Conservation (phyloP, 1,140 invertebrate species). For the Drosophila sucinea region DNA sequence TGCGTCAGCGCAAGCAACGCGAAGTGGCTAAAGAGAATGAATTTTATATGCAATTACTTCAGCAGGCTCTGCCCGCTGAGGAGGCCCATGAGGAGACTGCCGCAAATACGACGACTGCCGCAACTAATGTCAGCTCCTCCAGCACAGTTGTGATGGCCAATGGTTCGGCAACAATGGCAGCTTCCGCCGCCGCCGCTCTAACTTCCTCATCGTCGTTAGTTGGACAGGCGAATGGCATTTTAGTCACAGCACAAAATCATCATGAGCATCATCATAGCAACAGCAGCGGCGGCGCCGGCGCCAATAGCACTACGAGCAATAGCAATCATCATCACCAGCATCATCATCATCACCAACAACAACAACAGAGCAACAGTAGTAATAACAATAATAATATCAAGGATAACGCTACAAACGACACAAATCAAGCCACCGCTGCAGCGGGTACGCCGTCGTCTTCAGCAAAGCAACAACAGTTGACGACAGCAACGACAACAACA, state of each 20-base stretch:
- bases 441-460: conserved; percentile 37
- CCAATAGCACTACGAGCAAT: conserved; percentile 51
- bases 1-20: conserved; percentile 95
- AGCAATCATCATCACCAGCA: conserved; percentile 67
- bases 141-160: conserved; percentile 49
- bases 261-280: conserved; percentile 75
- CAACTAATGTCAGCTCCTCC: conserved; percentile 14
- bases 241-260: conserved; percentile 50
- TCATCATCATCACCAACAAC: conserved; percentile 48
- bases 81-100: conserved; percentile 56
- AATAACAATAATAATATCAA: conserved; percentile 36
- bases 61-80: conserved; percentile 93
- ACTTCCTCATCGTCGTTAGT: conserved; percentile 28
- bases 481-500: conserved; percentile 33
- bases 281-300: conserved; percentile 56
- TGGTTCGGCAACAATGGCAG: conserved; percentile 46
- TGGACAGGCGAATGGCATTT: conserved; percentile 57
- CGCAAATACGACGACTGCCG: conserved; percentile 40
- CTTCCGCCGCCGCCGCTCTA: conserved; percentile 44
- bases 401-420: conserved; percentile 39
- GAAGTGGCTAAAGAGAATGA: conserved; percentile 98
- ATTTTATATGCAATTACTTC: conserved; percentile 96
- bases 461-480: conserved; percentile 43
- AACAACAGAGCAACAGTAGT: conserved; percentile 42
- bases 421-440: conserved; percentile 14